A percentile compares a stretch with the other conserved stretches of the same genome.
Evolutionary conservation across 2,888 invertebrate species (phyloP).

Genomic region (Zele albiditarsus): DNA sequence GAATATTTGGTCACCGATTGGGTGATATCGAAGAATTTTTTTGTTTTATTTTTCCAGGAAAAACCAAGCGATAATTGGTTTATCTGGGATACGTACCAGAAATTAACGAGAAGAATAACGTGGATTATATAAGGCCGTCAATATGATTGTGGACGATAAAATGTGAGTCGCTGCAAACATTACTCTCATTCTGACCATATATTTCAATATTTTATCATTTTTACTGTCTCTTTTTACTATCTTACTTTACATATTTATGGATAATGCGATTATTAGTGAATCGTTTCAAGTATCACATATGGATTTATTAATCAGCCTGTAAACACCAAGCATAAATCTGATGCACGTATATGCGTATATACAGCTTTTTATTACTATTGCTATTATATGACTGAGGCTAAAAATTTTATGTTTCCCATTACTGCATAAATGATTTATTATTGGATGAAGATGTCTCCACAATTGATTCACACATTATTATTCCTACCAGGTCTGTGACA

Average conservation of each 20-base stretch:
- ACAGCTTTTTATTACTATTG: background rate
- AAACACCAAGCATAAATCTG: background rate
- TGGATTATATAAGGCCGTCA: constrained; percentile 61
- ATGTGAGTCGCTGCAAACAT: constrained; percentile 64
- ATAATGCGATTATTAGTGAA: background rate
- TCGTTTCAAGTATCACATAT: background rate
- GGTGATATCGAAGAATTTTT: constrained; percentile 2
- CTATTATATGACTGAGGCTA: background rate
- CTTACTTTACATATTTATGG: background rate
- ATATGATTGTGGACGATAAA: constrained; percentile 72
- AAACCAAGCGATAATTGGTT: constrained; percentile 48
- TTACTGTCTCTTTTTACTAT: background rate
- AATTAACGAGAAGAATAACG: constrained; percentile 18
- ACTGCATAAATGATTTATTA: background rate
- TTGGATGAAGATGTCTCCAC: background rate
- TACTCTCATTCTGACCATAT: constrained; percentile 22
- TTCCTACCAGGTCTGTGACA: background rate
- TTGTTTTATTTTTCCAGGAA: constrained; percentile 40
- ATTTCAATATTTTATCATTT: constrained; percentile 18
- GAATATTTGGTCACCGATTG: background rate
- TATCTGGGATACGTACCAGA: background rate
- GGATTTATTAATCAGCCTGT: too few species aligned
- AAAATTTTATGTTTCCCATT: background rate
- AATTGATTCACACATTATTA: too few species aligned
- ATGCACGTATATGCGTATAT: background rate